A percentile compares a stretch with the other conserved stretches of the same genome.
phyloP scores from a whole-genome alignment of 2,113 vertebrate genomes.

The Elgaria multicarinata region DNA sequence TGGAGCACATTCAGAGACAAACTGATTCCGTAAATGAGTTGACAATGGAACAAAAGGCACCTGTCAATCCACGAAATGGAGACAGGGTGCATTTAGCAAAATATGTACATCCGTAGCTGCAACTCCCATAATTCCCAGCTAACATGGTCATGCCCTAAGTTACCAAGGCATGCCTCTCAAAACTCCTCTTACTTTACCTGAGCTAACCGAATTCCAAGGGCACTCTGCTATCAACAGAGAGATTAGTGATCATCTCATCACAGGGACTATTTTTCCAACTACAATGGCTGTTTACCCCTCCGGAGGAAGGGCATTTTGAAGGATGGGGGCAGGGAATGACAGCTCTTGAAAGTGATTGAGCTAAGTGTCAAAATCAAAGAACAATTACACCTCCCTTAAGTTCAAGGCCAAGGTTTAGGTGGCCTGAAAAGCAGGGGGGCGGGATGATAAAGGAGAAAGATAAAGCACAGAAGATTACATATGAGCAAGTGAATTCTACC shows the following conservation, averaged over 20 bases:
- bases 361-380: constrained; percentile 63
- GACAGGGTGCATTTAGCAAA: no score
- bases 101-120: no score
- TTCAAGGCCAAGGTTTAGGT: constrained; percentile 58
- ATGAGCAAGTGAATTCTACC: constrained; percentile 52
- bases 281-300: constrained; percentile 43
- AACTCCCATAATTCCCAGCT: no score
- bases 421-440: constrained; percentile 34
- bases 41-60: no score
- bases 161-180: not conserved
- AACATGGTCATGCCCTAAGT: not conserved
- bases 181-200: not conserved
- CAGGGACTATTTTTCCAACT: constrained; percentile 44
- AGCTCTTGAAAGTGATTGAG: constrained; percentile 51
- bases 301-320: constrained; percentile 11
- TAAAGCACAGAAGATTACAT: constrained; percentile 58
- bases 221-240: not conserved
- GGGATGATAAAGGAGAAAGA: constrained; percentile 37
- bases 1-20: not conserved
- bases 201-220: not conserved
- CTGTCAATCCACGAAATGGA: no score
- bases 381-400: constrained; percentile 55
- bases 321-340: constrained; percentile 32
- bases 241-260: constrained; percentile 35
- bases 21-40: no score